These are phyloP conservation scores for Scatophagus argus DNA, from an alignment of 2,113 vertebrate genomes.

Conservation along the genomic window DNA sequence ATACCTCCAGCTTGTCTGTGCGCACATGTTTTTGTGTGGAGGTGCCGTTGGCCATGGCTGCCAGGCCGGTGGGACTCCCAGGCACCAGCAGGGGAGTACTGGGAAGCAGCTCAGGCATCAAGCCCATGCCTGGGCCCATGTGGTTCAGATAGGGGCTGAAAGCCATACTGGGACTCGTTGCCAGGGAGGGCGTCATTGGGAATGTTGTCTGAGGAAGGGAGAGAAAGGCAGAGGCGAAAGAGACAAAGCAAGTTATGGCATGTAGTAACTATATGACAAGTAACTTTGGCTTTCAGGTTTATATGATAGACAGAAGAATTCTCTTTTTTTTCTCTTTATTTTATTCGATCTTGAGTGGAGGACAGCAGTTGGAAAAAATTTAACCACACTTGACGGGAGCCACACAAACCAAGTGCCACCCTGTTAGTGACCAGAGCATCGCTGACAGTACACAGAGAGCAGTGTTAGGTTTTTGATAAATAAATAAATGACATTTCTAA, in stretches of 20 bases:
- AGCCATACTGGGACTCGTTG: constrained; percentile 91
- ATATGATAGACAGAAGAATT: neutral
- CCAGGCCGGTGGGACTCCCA: constrained; percentile 90
- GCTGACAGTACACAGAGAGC: neutral
- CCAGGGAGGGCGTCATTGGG: constrained; percentile 90
- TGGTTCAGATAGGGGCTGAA: constrained; percentile 96
- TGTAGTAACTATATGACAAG: too few relatives aligned
- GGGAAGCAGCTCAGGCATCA: constrained; percentile 95
- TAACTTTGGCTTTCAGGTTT: neutral
- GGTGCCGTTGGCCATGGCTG: constrained; percentile 88
- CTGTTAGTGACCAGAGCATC: neutral
- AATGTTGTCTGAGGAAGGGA: constrained; percentile 87
- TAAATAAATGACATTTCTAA: neutral
- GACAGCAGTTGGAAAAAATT: neutral
- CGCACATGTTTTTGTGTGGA: constrained; percentile 91
- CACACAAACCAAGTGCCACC: too few relatives aligned
- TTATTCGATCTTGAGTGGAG: too few relatives aligned
- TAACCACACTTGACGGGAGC: too few relatives aligned
- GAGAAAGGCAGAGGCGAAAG: neutral
- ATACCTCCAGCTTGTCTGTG: constrained; percentile 98
- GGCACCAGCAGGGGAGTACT: constrained; percentile 92
- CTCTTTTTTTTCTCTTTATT: too few relatives aligned
- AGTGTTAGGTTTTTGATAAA: neutral
- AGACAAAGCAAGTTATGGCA: constrained; percentile 33
- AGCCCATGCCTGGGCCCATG: constrained; percentile 92